These are phyloP conservation scores for Octodonta nipae DNA, from an alignment of 2,888 invertebrate species.

Conservation along the genomic window DNA sequence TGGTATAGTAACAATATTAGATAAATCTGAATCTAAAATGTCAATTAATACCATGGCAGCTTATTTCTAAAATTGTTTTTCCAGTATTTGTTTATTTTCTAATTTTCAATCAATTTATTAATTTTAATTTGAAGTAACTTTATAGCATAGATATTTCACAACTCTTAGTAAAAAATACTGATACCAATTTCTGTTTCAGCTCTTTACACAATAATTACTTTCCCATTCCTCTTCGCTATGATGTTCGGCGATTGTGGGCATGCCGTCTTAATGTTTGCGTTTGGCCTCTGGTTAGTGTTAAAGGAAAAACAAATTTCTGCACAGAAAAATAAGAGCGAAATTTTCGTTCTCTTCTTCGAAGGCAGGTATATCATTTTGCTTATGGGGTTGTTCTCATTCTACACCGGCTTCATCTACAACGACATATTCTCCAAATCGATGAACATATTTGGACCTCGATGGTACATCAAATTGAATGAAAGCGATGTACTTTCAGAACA, in stretches of 20 bases:
- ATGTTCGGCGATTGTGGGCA: conserved; percentile 96
- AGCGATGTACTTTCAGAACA: conserved; percentile 6
- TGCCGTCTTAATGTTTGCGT: conserved; percentile 67
- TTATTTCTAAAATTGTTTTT: too few relatives aligned
- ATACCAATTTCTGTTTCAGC: too few relatives aligned
- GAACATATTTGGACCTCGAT: conserved; percentile 57
- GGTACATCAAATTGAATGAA: conserved; percentile 32
- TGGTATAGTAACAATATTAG: too few relatives aligned
- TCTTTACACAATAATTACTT: conserved; percentile 58
- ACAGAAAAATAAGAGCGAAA: conserved; percentile 59
- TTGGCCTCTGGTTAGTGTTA: conserved; percentile 68
- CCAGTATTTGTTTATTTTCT: too few relatives aligned
- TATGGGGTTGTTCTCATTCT: conserved; percentile 65
- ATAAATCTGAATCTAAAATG: too few relatives aligned
- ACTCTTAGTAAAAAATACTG: too few relatives aligned
- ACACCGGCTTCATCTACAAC: conserved; percentile 67
- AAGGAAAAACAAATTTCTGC: conserved; percentile 63
- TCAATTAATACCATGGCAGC: too few relatives aligned
- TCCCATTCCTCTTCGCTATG: conserved; percentile 88
- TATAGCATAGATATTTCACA: too few relatives aligned
- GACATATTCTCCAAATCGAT: conserved; percentile 65
- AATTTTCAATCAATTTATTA: too few relatives aligned
- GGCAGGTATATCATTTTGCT: conserved; percentile 66
- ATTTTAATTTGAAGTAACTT: too few relatives aligned
- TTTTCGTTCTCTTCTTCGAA: conserved; percentile 61